Evolutionary conservation across 2,888 invertebrate genomes (phyloP).

Genomic region (Stenodera caucasica): DNA sequence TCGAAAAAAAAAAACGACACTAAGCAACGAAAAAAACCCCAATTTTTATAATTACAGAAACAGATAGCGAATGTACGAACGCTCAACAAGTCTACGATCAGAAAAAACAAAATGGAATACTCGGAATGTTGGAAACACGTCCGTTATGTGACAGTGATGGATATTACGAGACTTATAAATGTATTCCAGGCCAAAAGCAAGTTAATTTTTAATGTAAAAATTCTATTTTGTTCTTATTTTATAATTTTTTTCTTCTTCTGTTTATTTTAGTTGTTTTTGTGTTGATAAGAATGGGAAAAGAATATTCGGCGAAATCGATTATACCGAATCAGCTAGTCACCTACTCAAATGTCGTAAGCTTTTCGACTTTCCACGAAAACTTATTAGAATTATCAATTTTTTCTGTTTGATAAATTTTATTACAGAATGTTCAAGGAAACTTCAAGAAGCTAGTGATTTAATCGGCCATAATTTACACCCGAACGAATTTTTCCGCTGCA

Average conservation of each 20-base stretch:
- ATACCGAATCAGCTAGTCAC: conserved; percentile 52
- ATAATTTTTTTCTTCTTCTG: conserved; percentile 7
- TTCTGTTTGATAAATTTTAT: conserved; percentile 35
- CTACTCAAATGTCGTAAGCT: conserved; percentile 64
- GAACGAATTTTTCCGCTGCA: conserved; percentile 60
- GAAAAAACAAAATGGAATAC: conserved; percentile 54
- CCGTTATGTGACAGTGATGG: conserved; percentile 68
- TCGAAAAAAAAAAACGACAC: not conserved
- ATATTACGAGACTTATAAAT: conserved; percentile 60
- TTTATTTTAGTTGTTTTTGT: conserved; percentile 64
- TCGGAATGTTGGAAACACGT: conserved; percentile 61
- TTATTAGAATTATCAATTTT: conserved; percentile 6
- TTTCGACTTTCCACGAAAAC: not conserved
- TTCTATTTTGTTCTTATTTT: conserved; percentile 2
- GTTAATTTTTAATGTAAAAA: conserved; percentile 34
- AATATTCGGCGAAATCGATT: conserved; percentile 67
- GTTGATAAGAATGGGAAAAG: conserved; percentile 63
- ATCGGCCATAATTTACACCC: conserved; percentile 53
- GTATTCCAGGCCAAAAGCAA: conserved; percentile 70
- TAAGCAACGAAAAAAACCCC: no score
- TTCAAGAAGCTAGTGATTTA: conserved; percentile 56
- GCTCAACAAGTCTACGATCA: conserved; percentile 57
- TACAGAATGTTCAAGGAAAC: conserved; percentile 63
- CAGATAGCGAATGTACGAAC: conserved; percentile 43
- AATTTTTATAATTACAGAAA: conserved; percentile 28